phyloP scores from a whole-genome alignment of 2,113 vertebrate species.

The Panthera uncia region DNA sequence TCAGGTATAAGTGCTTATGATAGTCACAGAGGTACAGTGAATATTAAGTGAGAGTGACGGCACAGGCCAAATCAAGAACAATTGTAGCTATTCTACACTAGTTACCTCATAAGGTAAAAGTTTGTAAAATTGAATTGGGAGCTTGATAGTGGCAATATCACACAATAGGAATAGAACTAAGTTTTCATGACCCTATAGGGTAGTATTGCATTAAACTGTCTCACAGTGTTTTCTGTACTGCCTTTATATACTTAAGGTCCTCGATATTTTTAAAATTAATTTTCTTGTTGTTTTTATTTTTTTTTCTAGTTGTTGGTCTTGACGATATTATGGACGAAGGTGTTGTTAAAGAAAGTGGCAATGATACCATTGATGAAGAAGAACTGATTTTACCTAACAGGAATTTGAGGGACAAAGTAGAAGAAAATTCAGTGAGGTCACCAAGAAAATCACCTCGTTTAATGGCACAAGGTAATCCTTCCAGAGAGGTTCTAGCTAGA shows the following conservation, averaged over 20 bases:
- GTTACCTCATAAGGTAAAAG: neutral
- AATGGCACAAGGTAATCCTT: slow-evolving; percentile 88
- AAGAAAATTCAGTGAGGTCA: slow-evolving; percentile 84
- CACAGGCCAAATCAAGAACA: slow-evolving; percentile 6
- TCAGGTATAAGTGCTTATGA: neutral
- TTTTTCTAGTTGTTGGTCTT: slow-evolving; percentile 86
- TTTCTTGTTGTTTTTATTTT: slow-evolving; percentile 64
- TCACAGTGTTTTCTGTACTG: slow-evolving; percentile 31
- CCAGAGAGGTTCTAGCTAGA: slow-evolving; percentile 35
- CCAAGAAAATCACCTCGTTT: slow-evolving; percentile 90
- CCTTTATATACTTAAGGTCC: slow-evolving; percentile 53
- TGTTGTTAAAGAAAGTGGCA: slow-evolving; percentile 88
- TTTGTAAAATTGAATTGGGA: slow-evolving; percentile 8
- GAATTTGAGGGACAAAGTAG: slow-evolving; percentile 85
- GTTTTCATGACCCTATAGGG: neutral
- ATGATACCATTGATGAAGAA: slow-evolving; percentile 86
- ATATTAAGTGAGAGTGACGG: neutral
- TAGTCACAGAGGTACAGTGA: neutral
- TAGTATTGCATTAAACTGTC: slow-evolving; percentile 5
- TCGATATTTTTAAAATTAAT: slow-evolving; percentile 55
- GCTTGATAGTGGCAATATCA: neutral
- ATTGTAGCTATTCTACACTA: neutral
- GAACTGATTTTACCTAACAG: slow-evolving; percentile 86
- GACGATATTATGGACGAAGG: slow-evolving; percentile 90
- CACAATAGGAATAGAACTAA: neutral